A percentile compares a stretch with the other conserved stretches of the same genome.
These are phyloP conservation scores for Xiphophorus couchianus DNA, from an alignment of 2,113 vertebrate genomes.

Conservation along the genomic window DNA sequence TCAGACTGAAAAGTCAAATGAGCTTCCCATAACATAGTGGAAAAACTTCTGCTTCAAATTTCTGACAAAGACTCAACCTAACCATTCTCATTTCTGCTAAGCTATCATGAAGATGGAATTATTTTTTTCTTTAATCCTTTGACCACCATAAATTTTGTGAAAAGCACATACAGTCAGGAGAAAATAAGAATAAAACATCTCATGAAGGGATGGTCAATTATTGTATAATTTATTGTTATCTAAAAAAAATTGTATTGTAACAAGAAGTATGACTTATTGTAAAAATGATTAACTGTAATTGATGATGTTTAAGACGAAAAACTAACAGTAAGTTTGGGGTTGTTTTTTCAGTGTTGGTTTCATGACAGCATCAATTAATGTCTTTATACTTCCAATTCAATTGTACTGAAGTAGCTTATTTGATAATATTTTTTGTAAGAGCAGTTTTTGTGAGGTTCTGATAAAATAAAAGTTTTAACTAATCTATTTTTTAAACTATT, in stretches of 20 bases:
- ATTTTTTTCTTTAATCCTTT: conserved; percentile 15
- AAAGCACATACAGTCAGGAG: background rate
- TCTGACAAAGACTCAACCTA: conserved; percentile 15
- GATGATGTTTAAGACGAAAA: background rate
- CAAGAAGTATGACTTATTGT: too few species aligned
- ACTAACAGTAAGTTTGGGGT: background rate
- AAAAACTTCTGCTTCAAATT: conserved; percentile 36
- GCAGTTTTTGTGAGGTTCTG: background rate
- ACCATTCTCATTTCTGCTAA: conserved; percentile 1
- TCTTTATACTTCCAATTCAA: background rate
- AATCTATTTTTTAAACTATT: background rate
- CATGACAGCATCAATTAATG: background rate
- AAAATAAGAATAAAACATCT: too few species aligned
- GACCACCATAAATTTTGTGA: background rate
- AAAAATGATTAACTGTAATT: too few species aligned
- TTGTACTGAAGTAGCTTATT: background rate
- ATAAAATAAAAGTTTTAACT: background rate
- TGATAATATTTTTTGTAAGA: background rate
- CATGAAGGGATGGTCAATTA: too few species aligned
- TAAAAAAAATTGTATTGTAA: too few species aligned
- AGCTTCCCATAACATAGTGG: conserved; percentile 42
- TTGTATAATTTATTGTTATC: too few species aligned
- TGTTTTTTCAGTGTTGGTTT: background rate
- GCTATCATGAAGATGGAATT: background rate
- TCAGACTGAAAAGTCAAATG: conserved; percentile 29